phyloP scores from a whole-genome alignment of 2,797 vertebrate species.

The Melanotaenia pygmaea region DNA sequence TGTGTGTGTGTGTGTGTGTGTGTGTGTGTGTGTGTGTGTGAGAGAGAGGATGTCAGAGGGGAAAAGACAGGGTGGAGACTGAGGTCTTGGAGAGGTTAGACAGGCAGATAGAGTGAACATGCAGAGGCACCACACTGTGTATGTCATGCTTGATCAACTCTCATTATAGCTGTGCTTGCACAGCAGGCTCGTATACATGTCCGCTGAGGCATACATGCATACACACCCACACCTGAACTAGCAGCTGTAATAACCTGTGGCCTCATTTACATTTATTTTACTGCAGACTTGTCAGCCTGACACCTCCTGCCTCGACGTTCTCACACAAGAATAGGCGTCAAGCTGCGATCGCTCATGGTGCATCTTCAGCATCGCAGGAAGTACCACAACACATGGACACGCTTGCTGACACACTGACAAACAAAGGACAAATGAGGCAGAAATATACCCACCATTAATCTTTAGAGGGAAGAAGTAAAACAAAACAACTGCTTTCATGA shows the following conservation, averaged over 20 bases:
- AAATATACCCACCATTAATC: conserved; percentile 6
- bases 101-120: conserved; percentile 22
- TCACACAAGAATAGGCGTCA: conserved; percentile 53
- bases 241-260: conserved; percentile 70
- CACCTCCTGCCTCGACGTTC: conserved; percentile 49
- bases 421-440: conserved; percentile 39
- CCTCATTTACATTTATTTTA: conserved; percentile 80
- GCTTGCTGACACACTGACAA: neutral
- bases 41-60: conserved; percentile 18
- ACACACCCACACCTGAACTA: conserved; percentile 14
- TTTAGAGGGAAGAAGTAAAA: conserved; percentile 4
- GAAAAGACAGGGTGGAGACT: conserved; percentile 6
- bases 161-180: conserved; percentile 61
- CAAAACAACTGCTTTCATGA: conserved; percentile 29
- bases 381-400: conserved; percentile 32
- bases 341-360: conserved; percentile 53
- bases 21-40: no score
- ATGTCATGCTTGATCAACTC: conserved; percentile 64
- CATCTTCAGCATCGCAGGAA: conserved; percentile 48
- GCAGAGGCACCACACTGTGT: conserved; percentile 36
- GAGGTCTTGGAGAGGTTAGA: conserved; percentile 30
- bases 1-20: neutral
- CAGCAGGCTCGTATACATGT: conserved; percentile 38
- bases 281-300: conserved; percentile 64
- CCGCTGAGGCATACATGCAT: conserved; percentile 9